phyloP scores from a whole-genome alignment of 2,797 vertebrate genomes.

The Uromys caudimaculatus region DNA sequence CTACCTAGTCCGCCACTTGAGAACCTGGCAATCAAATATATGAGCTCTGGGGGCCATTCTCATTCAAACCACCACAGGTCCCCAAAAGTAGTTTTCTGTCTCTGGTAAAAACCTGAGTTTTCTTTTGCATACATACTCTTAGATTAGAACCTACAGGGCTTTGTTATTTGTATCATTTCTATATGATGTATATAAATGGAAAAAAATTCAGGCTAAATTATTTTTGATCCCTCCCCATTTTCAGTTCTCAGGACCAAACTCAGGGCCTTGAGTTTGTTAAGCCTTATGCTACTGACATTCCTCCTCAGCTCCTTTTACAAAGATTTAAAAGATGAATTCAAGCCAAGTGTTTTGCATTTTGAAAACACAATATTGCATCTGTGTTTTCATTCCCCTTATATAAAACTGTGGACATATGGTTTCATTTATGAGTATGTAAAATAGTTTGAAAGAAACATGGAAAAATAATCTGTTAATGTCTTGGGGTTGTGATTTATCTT shows the following conservation, averaged over 20 bases:
- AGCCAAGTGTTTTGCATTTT: constrained; percentile 1
- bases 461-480: constrained; percentile 43
- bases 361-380: not conserved
- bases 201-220: not conserved
- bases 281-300: too few species aligned
- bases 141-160: not conserved
- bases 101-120: constrained; percentile 27
- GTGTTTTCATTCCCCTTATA: not conserved
- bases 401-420: not conserved
- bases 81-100: not conserved
- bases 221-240: not conserved
- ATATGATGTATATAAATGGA: not conserved
- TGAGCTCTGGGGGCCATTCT: not conserved
- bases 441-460: constrained; percentile 20
- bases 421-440: constrained; percentile 46
- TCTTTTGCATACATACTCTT: not conserved
- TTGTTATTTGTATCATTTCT: constrained; percentile 55
- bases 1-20: not conserved
- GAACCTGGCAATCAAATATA: not conserved
- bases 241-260: not conserved
- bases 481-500: constrained; percentile 2
- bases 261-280: too few species aligned
- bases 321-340: constrained; percentile 12
- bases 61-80: not conserved
- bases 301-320: not conserved